A percentile compares a stretch with the other conserved stretches of the same genome.
Evolutionary conservation across 2,113 vertebrate genomes (phyloP).

Genomic region (Anguilla japonica): DNA sequence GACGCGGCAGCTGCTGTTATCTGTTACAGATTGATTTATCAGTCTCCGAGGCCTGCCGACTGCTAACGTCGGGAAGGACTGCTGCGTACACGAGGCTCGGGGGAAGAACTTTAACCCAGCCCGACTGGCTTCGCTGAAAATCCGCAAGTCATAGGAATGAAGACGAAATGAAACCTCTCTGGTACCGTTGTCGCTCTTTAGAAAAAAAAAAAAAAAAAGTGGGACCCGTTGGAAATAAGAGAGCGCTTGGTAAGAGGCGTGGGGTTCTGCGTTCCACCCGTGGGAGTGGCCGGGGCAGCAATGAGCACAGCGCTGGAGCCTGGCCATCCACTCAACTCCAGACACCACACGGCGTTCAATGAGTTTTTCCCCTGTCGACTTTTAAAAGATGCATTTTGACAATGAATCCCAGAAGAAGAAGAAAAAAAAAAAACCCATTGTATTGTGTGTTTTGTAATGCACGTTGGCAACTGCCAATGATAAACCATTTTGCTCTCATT

Average conservation of each 20-base stretch:
- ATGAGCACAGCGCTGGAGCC: too few relatives aligned
- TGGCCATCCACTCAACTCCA: too few relatives aligned
- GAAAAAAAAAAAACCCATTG: not conserved
- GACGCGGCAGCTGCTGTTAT: not conserved
- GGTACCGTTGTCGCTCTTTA: not conserved
- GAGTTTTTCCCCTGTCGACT: not conserved
- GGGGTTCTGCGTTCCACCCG: not conserved
- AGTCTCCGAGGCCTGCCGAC: not conserved
- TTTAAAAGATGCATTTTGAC: slow-evolving; percentile 7
- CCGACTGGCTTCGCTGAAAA: not conserved
- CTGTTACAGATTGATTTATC: not conserved
- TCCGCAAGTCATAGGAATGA: not conserved
- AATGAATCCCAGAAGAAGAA: slow-evolving; percentile 22
- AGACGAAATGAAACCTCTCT: too few relatives aligned
- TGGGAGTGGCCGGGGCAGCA: too few relatives aligned
- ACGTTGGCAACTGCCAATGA: not conserved
- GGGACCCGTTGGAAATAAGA: not conserved
- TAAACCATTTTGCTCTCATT: slow-evolving; percentile 19
- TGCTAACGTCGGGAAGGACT: not conserved
- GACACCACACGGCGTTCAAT: too few relatives aligned
- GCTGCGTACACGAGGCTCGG: not conserved
- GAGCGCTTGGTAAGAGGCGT: not conserved
- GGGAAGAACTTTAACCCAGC: not conserved
- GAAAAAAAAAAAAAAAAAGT: too few relatives aligned
- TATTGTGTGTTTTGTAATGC: slow-evolving; percentile 19